Percentiles rank a stretch among this genome's conserved stretches.
phyloP scores from a whole-genome alignment of 2,888 invertebrate species.

The Chrysodeixis includens region DNA sequence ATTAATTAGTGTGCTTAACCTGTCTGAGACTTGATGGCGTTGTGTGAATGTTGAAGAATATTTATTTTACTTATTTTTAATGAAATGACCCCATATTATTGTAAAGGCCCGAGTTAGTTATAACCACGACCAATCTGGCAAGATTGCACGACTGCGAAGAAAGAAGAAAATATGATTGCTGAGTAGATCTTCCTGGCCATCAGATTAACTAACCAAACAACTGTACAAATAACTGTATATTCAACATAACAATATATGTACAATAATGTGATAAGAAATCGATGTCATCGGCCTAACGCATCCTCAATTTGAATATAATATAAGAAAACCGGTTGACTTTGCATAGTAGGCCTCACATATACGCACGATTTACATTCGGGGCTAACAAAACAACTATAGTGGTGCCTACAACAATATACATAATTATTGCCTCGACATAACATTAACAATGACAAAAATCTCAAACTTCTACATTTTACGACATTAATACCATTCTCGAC shows the following conservation, averaged over 20 bases:
- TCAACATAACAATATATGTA: neutral
- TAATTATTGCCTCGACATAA: conserved; percentile 11
- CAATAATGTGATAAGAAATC: neutral
- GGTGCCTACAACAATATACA: conserved; percentile 26
- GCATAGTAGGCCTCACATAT: conserved; percentile 10
- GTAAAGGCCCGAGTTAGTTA: too few species aligned
- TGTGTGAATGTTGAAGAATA: too few species aligned
- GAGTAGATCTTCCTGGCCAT: neutral
- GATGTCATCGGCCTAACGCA: neutral
- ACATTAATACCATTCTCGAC: conserved; percentile 66
- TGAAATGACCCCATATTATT: too few species aligned
- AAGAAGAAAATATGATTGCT: too few species aligned
- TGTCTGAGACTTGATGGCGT: too few species aligned
- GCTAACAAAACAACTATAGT: conserved; percentile 9
- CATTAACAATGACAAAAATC: conserved; percentile 34
- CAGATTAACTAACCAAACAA: neutral
- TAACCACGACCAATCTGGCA: too few species aligned
- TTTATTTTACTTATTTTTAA: too few species aligned
- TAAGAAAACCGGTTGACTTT: neutral
- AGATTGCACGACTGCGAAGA: too few species aligned
- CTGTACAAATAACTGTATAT: neutral
- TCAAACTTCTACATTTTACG: conserved; percentile 56
- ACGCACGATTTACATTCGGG: conserved; percentile 12
- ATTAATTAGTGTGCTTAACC: too few species aligned
- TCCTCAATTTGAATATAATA: neutral